These are phyloP conservation scores for Drosophila watanabei DNA, from an alignment of 1,140 invertebrate genomes.

Conservation along the genomic window DNA sequence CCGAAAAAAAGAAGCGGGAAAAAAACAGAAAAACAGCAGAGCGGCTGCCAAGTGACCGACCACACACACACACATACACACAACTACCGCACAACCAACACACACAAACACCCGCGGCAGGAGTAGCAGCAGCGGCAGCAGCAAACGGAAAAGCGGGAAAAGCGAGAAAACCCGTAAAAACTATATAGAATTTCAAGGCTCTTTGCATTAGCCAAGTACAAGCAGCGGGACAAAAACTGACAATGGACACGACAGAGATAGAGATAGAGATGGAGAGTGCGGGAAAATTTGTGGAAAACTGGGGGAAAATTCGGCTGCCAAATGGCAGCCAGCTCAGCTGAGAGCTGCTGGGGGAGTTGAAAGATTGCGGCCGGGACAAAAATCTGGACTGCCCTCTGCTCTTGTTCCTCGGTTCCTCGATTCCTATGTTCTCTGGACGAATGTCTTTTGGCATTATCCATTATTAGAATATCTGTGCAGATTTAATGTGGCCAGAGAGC, in stretches of 20 bases:
- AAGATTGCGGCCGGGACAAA: slow-evolving; percentile 26
- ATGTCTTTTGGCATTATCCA: slow-evolving; percentile 52
- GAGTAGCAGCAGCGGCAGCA: neutral
- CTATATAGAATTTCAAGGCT: slow-evolving; percentile 70
- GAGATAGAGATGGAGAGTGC: neutral
- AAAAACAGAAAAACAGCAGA: slow-evolving; percentile 13
- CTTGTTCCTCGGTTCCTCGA: no score
- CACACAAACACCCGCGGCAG: slow-evolving; percentile 6
- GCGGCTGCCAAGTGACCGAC: slow-evolving; percentile 15
- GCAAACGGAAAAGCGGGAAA: neutral
- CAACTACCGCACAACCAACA: slow-evolving; percentile 9
- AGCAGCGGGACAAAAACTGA: slow-evolving; percentile 33
- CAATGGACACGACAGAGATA: slow-evolving; percentile 11
- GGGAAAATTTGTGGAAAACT: slow-evolving; percentile 17
- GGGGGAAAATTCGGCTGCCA: slow-evolving; percentile 26
- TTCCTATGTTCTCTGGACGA: slow-evolving; percentile 1
- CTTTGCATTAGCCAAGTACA: slow-evolving; percentile 70
- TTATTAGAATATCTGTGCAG: slow-evolving; percentile 66
- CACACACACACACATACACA: neutral
- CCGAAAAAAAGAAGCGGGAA: slow-evolving; percentile 8
- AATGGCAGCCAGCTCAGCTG: slow-evolving; percentile 11
- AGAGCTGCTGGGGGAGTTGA: slow-evolving; percentile 14
- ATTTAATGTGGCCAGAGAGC: slow-evolving; percentile 13
- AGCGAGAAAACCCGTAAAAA: slow-evolving; percentile 25
- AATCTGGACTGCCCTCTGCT: slow-evolving; percentile 6